These are phyloP conservation scores for Pogona vitticeps DNA, from an alignment of 2,113 vertebrate species.

Conservation along the genomic window DNA sequence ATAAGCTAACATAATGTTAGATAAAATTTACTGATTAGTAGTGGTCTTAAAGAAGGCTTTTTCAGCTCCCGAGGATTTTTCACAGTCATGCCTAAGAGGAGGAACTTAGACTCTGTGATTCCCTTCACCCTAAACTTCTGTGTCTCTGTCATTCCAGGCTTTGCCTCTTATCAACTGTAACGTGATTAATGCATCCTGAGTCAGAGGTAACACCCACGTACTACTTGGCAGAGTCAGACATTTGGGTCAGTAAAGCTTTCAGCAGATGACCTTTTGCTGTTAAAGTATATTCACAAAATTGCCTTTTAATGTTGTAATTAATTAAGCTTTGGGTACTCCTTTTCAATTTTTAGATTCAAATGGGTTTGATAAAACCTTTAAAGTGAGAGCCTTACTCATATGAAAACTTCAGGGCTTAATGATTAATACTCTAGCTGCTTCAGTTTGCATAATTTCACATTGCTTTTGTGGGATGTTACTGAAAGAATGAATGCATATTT, in stretches of 20 bases:
- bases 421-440: not conserved
- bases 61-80: conserved; percentile 2
- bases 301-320: not conserved
- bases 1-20: conserved; percentile 11
- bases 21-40: not conserved
- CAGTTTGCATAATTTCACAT: not conserved
- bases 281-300: not conserved
- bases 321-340: not conserved
- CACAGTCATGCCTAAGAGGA: conserved; percentile 14
- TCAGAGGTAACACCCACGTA: not conserved
- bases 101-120: not conserved
- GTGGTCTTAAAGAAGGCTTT: not conserved
- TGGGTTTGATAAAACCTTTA: conserved; percentile 21
- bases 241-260: conserved; percentile 16
- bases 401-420: conserved; percentile 8
- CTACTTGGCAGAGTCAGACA: rapidly evolving
- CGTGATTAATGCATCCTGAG: not conserved
- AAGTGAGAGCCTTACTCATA: not conserved
- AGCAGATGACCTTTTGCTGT: not conserved
- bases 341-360: not conserved
- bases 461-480: not conserved
- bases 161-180: conserved; percentile 30
- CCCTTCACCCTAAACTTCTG: conserved; percentile 19
- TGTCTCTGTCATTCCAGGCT: not conserved
- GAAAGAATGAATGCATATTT: not conserved